Percentiles rank a stretch among this genome's conserved stretches.
Evolutionary conservation across 2,888 invertebrate species (phyloP).

Genomic region (Hedychridium roseum): DNA sequence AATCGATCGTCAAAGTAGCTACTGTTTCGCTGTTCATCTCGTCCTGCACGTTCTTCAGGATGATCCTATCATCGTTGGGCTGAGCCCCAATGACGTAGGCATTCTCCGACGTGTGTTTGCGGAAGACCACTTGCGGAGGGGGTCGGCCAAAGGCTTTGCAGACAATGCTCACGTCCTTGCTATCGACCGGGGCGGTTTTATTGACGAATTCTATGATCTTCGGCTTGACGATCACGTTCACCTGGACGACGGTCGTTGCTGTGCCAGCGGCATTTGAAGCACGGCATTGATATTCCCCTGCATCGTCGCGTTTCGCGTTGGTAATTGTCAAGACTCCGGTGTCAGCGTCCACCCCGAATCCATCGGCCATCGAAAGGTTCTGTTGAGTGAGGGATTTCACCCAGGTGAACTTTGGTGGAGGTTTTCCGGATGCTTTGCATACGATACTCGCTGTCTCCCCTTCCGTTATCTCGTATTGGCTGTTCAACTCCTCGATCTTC

Average conservation of each 20-base stretch:
- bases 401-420: constrained; percentile 85
- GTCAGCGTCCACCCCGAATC: constrained; percentile 74
- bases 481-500: constrained; percentile 71
- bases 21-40: constrained; percentile 69
- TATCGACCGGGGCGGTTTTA: constrained; percentile 72
- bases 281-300: constrained; percentile 81
- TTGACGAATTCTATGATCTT: constrained; percentile 81
- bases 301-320: constrained; percentile 79
- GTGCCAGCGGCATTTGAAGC: constrained; percentile 83
- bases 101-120: constrained; percentile 74
- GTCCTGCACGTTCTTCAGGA: constrained; percentile 68
- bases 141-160: constrained; percentile 86
- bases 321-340: constrained; percentile 79
- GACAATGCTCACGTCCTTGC: constrained; percentile 72
- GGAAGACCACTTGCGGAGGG: constrained; percentile 80
- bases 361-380: constrained; percentile 75
- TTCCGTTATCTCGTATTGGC: constrained; percentile 77
- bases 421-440: constrained; percentile 85
- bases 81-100: constrained; percentile 73
- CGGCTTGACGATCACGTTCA: constrained; percentile 78
- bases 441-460: constrained; percentile 79
- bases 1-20: constrained; percentile 75
- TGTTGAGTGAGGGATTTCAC: constrained; percentile 77
- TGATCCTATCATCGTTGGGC: constrained; percentile 73
- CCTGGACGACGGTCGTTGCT: constrained; percentile 73